Conservation (phyloP, 2,888 invertebrate species). For the Myopa tessellatipennis region DNA sequence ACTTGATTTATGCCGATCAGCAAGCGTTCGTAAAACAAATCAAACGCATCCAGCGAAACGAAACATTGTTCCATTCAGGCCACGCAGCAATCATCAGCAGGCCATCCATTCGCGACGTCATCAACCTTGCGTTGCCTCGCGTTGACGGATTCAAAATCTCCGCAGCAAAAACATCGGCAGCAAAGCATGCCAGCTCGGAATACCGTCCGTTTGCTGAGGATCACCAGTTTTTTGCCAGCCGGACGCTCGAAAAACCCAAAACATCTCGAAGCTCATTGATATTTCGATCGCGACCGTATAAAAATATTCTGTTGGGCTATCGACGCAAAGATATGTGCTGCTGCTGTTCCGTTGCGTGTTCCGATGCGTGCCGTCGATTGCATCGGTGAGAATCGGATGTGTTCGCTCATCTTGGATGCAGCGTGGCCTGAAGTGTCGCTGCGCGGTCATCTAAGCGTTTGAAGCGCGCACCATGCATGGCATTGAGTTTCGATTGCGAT, state of each 20-base stretch:
- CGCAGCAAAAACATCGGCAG: conserved; percentile 40
- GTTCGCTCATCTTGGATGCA: conserved; percentile 36
- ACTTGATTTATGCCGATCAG: conserved; percentile 65
- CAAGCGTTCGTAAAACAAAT: conserved; percentile 56
- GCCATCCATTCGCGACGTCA: neutral
- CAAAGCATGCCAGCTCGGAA: conserved; percentile 14
- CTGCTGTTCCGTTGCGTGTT: conserved; percentile 20
- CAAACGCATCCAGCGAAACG: conserved; percentile 62
- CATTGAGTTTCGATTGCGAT: neutral
- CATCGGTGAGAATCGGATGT: conserved; percentile 24
- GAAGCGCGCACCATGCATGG: conserved; percentile 25
- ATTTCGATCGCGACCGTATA: conserved; percentile 69
- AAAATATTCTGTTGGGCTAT: conserved; percentile 68
- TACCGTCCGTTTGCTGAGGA: neutral
- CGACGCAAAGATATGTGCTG: conserved; percentile 47
- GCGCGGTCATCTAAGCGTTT: conserved; percentile 45
- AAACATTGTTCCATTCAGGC: conserved; percentile 56
- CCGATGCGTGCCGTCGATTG: conserved; percentile 31
- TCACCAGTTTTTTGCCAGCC: conserved; percentile 8
- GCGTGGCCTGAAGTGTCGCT: conserved; percentile 61
- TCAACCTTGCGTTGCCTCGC: conserved; percentile 17
- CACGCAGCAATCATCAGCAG: conserved; percentile 35
- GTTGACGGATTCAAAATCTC: conserved; percentile 28
- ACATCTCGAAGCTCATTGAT: conserved; percentile 64
- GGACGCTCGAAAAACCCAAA: conserved; percentile 43